Evolutionary conservation across 2,888 invertebrate genomes (phyloP).

Genomic region (Pomacea canaliculata): DNA sequence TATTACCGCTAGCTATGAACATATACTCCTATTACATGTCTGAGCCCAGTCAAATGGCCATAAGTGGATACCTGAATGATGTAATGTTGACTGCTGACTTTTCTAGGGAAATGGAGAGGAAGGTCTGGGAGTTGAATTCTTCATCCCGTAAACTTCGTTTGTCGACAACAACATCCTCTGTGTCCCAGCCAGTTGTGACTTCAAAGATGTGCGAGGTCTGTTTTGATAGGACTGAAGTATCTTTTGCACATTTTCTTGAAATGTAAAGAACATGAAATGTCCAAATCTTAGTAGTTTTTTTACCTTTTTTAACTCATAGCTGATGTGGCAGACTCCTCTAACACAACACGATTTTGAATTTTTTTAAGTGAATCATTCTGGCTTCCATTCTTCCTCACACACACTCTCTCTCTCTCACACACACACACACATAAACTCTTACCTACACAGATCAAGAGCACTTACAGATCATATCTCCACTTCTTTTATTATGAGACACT

Average conservation of each 20-base stretch:
- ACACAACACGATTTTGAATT: too few species aligned
- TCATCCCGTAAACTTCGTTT: constrained; percentile 49
- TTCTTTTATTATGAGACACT: constrained; percentile 23
- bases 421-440: neutral
- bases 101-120: constrained; percentile 50
- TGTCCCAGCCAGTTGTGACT: constrained; percentile 63
- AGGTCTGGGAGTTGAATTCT: constrained; percentile 63
- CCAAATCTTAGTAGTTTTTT: neutral
- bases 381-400: too few species aligned
- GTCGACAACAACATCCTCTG: constrained; percentile 47
- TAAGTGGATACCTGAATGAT: too few species aligned
- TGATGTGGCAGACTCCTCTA: neutral
- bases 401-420: neutral
- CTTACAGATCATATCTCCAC: neutral
- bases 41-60: too few species aligned
- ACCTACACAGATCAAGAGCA: too few species aligned
- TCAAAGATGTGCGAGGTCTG: constrained; percentile 65
- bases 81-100: neutral
- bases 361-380: too few species aligned
- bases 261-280: too few species aligned
- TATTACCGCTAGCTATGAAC: too few species aligned
- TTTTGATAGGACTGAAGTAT: too few species aligned
- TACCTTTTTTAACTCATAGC: neutral
- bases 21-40: too few species aligned
- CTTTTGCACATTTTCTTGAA: too few species aligned